These are phyloP conservation scores for Protonibea diacanthus DNA, from an alignment of 2,797 vertebrate species.

Conservation along the genomic window DNA sequence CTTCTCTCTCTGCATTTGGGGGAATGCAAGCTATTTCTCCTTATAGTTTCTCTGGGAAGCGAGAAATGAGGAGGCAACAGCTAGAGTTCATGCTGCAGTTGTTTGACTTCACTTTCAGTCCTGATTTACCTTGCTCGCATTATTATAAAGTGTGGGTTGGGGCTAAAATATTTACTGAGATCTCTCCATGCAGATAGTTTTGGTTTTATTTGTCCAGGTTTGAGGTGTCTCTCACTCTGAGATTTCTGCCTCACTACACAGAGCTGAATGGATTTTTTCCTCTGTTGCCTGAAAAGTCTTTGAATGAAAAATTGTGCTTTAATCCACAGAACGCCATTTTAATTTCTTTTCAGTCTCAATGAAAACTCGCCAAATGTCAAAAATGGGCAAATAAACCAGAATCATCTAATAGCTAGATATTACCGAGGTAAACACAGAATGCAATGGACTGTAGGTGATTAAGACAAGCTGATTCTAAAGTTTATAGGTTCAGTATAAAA, in stretches of 20 bases:
- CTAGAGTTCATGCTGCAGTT: constrained; percentile 29
- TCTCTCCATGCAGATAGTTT: not conserved
- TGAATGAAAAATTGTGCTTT: too few relatives aligned
- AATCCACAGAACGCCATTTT: too few relatives aligned
- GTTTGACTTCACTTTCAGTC: not conserved
- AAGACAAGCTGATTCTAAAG: too few relatives aligned
- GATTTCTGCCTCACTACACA: not conserved
- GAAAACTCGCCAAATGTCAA: not conserved
- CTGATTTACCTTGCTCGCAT: not conserved
- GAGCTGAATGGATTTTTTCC: not conserved
- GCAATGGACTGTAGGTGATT: too few relatives aligned
- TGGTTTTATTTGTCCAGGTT: not conserved
- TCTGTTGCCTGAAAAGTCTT: too few relatives aligned
- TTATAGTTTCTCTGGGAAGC: constrained; percentile 7
- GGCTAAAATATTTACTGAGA: not conserved
- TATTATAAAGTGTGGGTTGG: not conserved
- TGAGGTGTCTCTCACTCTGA: not conserved
- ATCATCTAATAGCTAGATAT: not conserved
- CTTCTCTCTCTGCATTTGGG: constrained; percentile 11
- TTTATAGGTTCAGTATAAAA: too few relatives aligned
- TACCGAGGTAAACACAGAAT: too few relatives aligned
- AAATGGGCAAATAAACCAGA: not conserved
- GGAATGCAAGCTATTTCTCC: constrained; percentile 14
- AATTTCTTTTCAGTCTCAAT: not conserved
- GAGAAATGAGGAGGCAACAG: not conserved